Conservation (phyloP, 1,140 invertebrate species). For the Oncopeltus fasciatus region DNA sequence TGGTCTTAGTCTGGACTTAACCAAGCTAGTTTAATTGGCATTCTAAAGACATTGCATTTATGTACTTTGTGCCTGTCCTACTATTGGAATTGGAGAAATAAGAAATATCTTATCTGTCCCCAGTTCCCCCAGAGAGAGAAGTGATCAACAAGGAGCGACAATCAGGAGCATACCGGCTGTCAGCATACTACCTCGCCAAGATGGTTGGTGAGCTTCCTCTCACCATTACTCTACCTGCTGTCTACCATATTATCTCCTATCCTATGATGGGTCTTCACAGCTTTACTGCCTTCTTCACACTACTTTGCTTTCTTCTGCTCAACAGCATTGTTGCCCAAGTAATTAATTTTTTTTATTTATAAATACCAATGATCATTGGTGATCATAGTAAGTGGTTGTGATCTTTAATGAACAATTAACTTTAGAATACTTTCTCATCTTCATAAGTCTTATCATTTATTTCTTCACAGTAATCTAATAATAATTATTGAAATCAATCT, state of each 20-base stretch:
- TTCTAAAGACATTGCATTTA: no score
- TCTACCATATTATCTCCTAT: slow-evolving; percentile 67
- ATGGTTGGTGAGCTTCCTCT: slow-evolving; percentile 70
- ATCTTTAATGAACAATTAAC: no score
- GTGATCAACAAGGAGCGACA: slow-evolving; percentile 70
- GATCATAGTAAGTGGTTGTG: no score
- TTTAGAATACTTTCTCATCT: no score
- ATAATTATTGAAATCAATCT: slow-evolving; percentile 23
- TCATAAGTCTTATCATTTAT: no score
- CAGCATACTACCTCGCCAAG: slow-evolving; percentile 73
- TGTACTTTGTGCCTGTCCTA: no score
- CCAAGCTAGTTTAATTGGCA: no score
- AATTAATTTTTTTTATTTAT: no score
- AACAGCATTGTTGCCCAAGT: slow-evolving; percentile 64
- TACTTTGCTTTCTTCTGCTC: slow-evolving; percentile 56
- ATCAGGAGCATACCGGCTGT: slow-evolving; percentile 67
- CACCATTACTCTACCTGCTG: slow-evolving; percentile 58
- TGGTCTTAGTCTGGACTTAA: no score
- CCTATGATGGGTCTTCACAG: slow-evolving; percentile 54
- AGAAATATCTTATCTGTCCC: not conserved
- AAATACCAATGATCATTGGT: no score
- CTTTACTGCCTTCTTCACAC: slow-evolving; percentile 48
- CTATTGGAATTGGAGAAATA: no score
- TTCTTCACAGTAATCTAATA: not conserved
- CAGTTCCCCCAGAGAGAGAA: slow-evolving; percentile 67